phyloP scores from a whole-genome alignment of 2,888 invertebrate genomes.

The Acrobasis repandana region DNA sequence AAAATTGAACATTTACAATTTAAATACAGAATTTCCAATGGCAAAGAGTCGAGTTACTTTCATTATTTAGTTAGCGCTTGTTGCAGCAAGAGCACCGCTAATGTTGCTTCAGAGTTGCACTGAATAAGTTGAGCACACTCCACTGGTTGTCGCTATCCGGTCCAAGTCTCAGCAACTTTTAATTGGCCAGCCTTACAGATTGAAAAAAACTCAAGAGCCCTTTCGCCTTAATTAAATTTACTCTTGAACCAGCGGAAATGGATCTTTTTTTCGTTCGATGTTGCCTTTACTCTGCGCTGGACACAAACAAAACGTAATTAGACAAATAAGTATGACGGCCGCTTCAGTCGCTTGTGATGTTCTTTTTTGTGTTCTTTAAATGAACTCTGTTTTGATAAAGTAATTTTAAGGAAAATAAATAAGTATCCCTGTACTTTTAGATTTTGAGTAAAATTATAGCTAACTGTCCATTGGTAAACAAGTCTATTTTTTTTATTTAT shows the following conservation, averaged over 20 bases:
- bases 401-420: background rate
- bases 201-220: conserved; percentile 67
- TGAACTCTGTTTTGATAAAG: conserved; percentile 24
- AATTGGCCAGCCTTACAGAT: conserved; percentile 71
- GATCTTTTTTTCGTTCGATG: conserved; percentile 50
- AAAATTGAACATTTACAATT: conserved; percentile 28
- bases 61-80: conserved; percentile 39
- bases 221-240: conserved; percentile 73
- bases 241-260: conserved; percentile 60
- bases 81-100: conserved; percentile 40
- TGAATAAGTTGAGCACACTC: conserved; percentile 58
- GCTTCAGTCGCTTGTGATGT: conserved; percentile 21
- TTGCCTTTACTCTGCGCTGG: conserved; percentile 47
- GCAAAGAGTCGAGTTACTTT: conserved; percentile 34
- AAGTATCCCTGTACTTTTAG: background rate
- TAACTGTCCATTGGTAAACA: no score
- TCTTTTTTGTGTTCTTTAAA: conserved; percentile 12
- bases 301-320: conserved; percentile 51
- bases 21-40: conserved; percentile 31
- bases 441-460: background rate
- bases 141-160: conserved; percentile 60
- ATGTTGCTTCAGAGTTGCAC: conserved; percentile 50
- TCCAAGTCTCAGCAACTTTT: conserved; percentile 69
- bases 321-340: conserved; percentile 44
- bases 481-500: no score